Evolutionary conservation across 2,888 invertebrate species (phyloP).

Genomic region (Polyommatus icarus): DNA sequence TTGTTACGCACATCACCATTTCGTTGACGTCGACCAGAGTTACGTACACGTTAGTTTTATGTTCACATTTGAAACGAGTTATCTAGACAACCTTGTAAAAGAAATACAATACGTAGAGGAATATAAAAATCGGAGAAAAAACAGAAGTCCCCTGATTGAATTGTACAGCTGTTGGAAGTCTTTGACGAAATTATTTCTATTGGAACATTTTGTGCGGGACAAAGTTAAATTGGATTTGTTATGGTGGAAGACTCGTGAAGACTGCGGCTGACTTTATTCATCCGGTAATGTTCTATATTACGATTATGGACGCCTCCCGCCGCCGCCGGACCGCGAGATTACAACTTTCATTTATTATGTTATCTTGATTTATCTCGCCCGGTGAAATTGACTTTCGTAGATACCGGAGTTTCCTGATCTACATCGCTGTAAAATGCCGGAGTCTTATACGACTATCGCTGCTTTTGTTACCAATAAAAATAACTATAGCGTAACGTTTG

Average conservation of each 20-base stretch:
- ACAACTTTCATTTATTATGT: conserved; percentile 44
- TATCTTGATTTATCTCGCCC: conserved; percentile 34
- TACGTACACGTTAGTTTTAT: no score
- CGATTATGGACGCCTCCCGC: conserved; percentile 54
- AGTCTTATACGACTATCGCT: not conserved
- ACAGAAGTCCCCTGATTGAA: conserved; percentile 72
- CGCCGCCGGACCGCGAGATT: conserved; percentile 47
- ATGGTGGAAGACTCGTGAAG: conserved; percentile 69
- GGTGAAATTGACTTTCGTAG: conserved; percentile 30
- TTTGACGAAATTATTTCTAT: conserved; percentile 79
- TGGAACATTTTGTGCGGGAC: conserved; percentile 76
- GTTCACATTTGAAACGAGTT: not conserved
- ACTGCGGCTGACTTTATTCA: conserved; percentile 65
- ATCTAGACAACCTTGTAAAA: not conserved
- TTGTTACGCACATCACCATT: no score
- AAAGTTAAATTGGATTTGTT: conserved; percentile 80
- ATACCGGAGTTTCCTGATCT: conserved; percentile 6
- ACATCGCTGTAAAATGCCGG: not conserved
- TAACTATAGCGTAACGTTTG: not conserved
- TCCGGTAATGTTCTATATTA: conserved; percentile 63
- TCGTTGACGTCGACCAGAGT: no score
- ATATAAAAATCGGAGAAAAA: conserved; percentile 55
- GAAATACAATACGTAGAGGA: conserved; percentile 9
- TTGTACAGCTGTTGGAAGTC: conserved; percentile 73
- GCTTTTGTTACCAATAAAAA: not conserved